These are phyloP conservation scores for Lamellibrachia satsuma DNA, from an alignment of 2,888 invertebrate genomes.

Conservation along the genomic window DNA sequence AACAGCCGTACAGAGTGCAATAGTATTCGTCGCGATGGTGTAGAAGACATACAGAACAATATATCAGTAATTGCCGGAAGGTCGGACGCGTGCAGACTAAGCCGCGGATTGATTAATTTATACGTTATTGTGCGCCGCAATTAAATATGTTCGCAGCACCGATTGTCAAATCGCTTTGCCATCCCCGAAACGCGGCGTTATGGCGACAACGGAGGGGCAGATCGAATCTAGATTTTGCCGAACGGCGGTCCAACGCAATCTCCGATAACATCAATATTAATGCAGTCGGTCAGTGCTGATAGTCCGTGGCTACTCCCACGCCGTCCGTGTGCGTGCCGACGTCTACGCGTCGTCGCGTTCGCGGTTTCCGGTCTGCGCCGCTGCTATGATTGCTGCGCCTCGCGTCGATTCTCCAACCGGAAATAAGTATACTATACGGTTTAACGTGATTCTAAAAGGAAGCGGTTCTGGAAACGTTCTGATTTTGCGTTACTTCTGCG, in stretches of 20 bases:
- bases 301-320: neutral
- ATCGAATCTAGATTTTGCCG: no score
- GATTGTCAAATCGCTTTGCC: no score
- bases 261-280: neutral
- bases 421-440: neutral
- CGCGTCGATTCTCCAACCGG: neutral
- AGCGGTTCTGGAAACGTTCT: neutral
- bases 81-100: neutral
- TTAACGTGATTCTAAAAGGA: neutral
- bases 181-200: no score
- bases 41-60: no score
- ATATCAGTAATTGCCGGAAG: no score
- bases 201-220: no score
- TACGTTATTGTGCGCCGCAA: neutral
- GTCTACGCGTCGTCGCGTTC: neutral
- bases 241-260: neutral
- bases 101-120: neutral
- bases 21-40: neutral
- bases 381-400: neutral
- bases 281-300: neutral
- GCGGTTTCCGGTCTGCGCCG: neutral
- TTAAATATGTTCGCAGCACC: neutral
- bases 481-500: no score
- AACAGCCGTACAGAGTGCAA: neutral
- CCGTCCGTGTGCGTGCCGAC: neutral